Conservation (phyloP, 2,113 vertebrate genomes). For the Tragelaphus strepsiceros region DNA sequence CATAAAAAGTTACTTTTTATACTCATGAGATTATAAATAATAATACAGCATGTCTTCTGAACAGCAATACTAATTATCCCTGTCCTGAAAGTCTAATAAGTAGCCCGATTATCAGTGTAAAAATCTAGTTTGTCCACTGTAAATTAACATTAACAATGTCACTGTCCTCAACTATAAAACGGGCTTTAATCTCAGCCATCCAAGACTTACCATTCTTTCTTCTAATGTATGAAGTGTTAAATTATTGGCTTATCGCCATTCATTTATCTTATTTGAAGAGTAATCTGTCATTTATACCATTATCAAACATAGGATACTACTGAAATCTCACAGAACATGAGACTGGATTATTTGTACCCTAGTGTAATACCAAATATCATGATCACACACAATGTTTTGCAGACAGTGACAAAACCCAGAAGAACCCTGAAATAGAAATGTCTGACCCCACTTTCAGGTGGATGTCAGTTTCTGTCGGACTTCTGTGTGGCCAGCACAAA, state of each 20-base stretch:
- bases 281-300: constrained; percentile 26
- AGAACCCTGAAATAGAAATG: background rate
- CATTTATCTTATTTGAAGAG: constrained; percentile 61
- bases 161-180: constrained; percentile 59
- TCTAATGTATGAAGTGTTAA: constrained; percentile 57
- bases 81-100: constrained; percentile 76
- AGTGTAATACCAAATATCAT: background rate
- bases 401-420: background rate
- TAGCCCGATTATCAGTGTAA: constrained; percentile 62
- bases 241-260: constrained; percentile 50
- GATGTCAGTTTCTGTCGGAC: background rate
- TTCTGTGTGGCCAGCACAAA: background rate
- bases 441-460: background rate
- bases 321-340: background rate
- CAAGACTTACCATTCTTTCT: constrained; percentile 54
- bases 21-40: constrained; percentile 48
- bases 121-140: constrained; percentile 63
- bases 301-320: background rate
- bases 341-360: background rate
- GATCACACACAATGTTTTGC: background rate
- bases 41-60: background rate
- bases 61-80: constrained; percentile 73
- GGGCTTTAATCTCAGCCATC: constrained; percentile 69
- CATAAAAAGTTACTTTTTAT: constrained; percentile 55
- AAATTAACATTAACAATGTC: constrained; percentile 76